A percentile compares a stretch with the other conserved stretches of the same genome.
phyloP scores from a whole-genome alignment of 2,888 invertebrate species.

The Tryphoninae sp. region DNA sequence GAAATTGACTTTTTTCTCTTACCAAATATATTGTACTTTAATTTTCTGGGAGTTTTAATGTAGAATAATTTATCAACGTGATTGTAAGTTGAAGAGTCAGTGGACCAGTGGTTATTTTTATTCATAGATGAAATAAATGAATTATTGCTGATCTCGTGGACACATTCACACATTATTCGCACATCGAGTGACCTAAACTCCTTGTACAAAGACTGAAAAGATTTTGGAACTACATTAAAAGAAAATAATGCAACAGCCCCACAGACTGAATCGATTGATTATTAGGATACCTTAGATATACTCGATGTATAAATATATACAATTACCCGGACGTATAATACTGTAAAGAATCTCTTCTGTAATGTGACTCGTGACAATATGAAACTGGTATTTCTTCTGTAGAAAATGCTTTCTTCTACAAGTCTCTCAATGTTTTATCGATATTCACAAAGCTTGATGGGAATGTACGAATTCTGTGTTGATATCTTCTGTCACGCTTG shows the following conservation, averaged over 20 bases:
- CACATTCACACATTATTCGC: no score
- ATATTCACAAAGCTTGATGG: constrained; percentile 34
- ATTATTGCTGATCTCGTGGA: background rate
- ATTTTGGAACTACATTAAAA: background rate
- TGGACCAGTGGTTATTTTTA: constrained; percentile 12
- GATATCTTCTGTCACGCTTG: constrained; percentile 55
- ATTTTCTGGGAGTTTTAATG: no score
- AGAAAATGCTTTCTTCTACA: constrained; percentile 42
- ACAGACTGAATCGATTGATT: constrained; percentile 25
- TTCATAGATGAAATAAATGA: constrained; percentile 38
- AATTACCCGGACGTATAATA: constrained; percentile 11
- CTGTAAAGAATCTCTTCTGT: constrained; percentile 13
- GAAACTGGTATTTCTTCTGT: constrained; percentile 45
- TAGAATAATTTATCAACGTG: background rate
- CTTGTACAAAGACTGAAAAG: background rate
- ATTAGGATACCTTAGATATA: background rate
- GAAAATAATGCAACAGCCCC: background rate
- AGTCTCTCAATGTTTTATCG: constrained; percentile 43
- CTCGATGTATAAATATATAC: background rate
- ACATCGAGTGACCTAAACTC: background rate
- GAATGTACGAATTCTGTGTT: constrained; percentile 50
- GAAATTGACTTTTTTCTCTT: no score
- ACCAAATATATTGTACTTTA: no score
- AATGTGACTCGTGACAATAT: constrained; percentile 14
- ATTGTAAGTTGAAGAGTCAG: constrained; percentile 39